These are phyloP conservation scores for Eleginops maclovinus DNA, from an alignment of 2,113 vertebrate species.

Conservation along the genomic window DNA sequence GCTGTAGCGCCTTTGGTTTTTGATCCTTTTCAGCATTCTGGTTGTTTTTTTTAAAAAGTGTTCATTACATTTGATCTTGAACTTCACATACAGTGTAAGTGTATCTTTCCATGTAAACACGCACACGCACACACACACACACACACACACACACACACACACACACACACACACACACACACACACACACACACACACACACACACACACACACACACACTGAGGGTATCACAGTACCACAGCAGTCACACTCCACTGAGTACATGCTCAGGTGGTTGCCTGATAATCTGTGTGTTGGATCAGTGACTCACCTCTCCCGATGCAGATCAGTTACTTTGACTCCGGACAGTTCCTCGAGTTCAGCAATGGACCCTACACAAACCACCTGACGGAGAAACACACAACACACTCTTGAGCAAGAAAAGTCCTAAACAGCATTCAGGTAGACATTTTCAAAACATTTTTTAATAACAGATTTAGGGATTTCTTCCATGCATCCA, in stretches of 20 bases:
- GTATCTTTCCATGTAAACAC: neutral
- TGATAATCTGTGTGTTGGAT: constrained; percentile 18
- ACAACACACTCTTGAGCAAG: neutral
- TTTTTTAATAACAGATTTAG: no score
- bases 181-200: neutral
- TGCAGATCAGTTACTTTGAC: constrained; percentile 93
- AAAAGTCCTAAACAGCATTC: neutral
- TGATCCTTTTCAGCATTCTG: no score
- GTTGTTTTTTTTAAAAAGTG: no score
- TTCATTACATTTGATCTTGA: neutral
- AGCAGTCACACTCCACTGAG: constrained; percentile 8
- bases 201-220: neutral
- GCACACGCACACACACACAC: neutral
- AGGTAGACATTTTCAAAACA: neutral
- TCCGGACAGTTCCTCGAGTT: constrained; percentile 92
- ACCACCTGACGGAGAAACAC: constrained; percentile 86
- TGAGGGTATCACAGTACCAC: neutral
- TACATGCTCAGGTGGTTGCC: constrained; percentile 1
- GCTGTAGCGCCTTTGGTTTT: no score
- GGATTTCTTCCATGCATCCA: no score
- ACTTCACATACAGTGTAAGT: neutral
- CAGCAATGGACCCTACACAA: constrained; percentile 91
- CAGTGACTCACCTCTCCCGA: constrained; percentile 90
- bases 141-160: neutral
- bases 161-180: neutral